Evolutionary conservation across 2,113 vertebrate genomes (phyloP), one percentile per base, ranked within the genome.

Genomic region (Cynopterus brachyotis): DNA sequence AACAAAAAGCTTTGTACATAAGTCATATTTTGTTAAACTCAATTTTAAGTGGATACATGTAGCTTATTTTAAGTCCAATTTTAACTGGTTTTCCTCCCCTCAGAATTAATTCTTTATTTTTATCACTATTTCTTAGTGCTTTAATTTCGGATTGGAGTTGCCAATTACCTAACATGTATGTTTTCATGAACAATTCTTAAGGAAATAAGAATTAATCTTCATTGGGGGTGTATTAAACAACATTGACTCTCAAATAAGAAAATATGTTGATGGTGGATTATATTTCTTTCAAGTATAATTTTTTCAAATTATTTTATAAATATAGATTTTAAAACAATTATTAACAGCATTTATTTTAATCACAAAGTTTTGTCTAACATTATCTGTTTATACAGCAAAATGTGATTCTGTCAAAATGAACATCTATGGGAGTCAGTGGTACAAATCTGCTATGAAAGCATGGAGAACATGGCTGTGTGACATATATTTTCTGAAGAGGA

Each of bases 1-100:
- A 96, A 37, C 79, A 96, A 89, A 91, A 47, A 80, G 40, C 30
- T 60, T 62, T 81, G 35, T 73, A 62, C 80, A 90, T 96, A 97
- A 97, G 95, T 97, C 85, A n/a, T 93, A 81, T 96, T 96, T 97
- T 92, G 90, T 72, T 94, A 92, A 35, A 76, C 64, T 92, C 69
- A 86, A 19, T 45, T 96, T 19, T 2, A 7, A 84, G 26, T 90
- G 59, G 64, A 70, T 69, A 26, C 32, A 12, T 84, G 59, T 35
- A 80, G 53, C 45, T 79, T 89, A 83, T 69, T 96, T 90, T 95
- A 87, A 96, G 19, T 76, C 17, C 53, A 80, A 1, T 79, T 15
- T 87, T 73, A 83, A 88, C 26, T 28, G 4, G 4, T 66, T 64
- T 53, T 55, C 1, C 1, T n/a, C 11, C 4, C 5, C 15, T 81